These are phyloP conservation scores for Phyllostomus hastatus DNA, from an alignment of 2,113 vertebrate genomes.

Conservation along the genomic window DNA sequence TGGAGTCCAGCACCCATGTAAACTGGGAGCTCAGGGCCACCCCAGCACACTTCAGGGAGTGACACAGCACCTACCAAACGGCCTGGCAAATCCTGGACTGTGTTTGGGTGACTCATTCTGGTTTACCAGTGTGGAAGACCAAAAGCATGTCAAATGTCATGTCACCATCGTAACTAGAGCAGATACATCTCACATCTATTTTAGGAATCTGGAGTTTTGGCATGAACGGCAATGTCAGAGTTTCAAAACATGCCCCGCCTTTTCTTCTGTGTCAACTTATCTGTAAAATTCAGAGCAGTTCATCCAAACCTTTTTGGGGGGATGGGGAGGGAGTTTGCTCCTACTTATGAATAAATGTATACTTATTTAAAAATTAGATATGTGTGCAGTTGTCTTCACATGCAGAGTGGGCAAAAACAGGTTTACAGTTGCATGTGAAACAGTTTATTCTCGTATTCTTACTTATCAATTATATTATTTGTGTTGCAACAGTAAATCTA, in stretches of 20 bases:
- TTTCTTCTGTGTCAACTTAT: neutral
- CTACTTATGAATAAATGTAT: neutral
- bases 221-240: slow-evolving; percentile 8
- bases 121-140: neutral
- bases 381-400: neutral
- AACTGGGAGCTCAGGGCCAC: neutral
- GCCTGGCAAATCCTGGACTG: neutral
- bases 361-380: neutral
- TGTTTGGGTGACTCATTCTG: slow-evolving; percentile 3
- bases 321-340: accelerated
- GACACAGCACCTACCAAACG: neutral
- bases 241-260: neutral
- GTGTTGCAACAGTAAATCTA: neutral
- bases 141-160: neutral
- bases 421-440: neutral
- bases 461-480: neutral
- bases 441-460: neutral
- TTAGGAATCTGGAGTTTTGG: slow-evolving; percentile 49
- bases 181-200: slow-evolving; percentile 11
- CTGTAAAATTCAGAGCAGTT: neutral
- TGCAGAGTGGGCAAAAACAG: neutral
- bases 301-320: neutral
- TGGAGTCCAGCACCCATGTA: neutral
- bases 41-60: neutral
- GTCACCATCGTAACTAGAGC: slow-evolving; percentile 30